phyloP scores from a whole-genome alignment of 2,888 invertebrate species.

The Luperina nickerlii region DNA sequence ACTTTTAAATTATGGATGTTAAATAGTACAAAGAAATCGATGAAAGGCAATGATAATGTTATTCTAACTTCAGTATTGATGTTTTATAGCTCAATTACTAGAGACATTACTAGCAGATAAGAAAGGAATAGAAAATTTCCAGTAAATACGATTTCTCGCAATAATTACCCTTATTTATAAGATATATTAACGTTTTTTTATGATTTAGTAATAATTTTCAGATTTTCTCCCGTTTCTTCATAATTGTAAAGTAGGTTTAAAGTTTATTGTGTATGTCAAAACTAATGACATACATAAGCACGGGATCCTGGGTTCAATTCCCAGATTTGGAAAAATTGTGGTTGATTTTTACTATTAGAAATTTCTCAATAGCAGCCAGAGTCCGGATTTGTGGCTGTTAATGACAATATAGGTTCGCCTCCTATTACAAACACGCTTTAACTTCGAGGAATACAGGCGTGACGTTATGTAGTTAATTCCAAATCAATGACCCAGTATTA shows the following conservation, averaged over 20 bases:
- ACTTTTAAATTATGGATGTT: constrained; percentile 18
- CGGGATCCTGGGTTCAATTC: too few relatives aligned
- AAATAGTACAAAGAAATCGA: constrained; percentile 13
- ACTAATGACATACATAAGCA: too few relatives aligned
- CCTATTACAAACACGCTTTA: neutral
- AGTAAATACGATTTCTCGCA: constrained; percentile 19
- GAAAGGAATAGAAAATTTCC: neutral
- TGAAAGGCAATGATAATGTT: constrained; percentile 14
- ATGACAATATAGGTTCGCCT: too few relatives aligned
- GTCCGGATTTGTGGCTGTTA: too few relatives aligned
- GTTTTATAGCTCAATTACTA: constrained; percentile 6
- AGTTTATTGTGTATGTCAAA: neutral
- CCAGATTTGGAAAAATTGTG: too few relatives aligned
- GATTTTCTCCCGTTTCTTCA: neutral
- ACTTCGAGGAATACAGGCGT: neutral
- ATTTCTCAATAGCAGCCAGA: too few relatives aligned
- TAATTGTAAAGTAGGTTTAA: neutral
- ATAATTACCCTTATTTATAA: neutral
- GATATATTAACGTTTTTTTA: neutral
- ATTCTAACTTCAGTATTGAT: constrained; percentile 12
- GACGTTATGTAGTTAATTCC: constrained; percentile 3
- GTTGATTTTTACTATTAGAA: too few relatives aligned
- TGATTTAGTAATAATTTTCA: neutral
- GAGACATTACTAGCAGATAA: neutral
- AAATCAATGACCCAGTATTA: constrained; percentile 33